Conservation (phyloP, 2,797 vertebrate genomes). For the Phoebastria nigripes region DNA sequence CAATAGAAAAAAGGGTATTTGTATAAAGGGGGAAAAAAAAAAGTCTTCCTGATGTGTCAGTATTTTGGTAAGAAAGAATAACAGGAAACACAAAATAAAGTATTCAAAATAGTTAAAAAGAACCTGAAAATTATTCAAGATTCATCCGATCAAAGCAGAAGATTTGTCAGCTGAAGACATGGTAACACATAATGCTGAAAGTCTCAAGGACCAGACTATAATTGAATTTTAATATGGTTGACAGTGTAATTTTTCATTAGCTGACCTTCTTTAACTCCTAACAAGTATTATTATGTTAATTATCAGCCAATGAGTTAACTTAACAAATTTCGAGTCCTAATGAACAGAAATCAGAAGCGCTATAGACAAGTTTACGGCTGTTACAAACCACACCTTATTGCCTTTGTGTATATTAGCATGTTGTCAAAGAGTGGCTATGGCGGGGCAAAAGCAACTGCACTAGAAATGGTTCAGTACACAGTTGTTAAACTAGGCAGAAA, state of each 20-base stretch:
- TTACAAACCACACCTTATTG: not conserved
- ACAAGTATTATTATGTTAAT: not conserved
- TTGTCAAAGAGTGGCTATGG: not conserved
- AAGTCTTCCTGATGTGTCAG: not conserved
- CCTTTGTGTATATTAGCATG: not conserved
- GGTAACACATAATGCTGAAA: not conserved
- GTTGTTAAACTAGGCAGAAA: not conserved
- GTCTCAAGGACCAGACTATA: not conserved
- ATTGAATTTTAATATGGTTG: not conserved
- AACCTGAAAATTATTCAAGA: not conserved
- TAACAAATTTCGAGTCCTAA: not conserved
- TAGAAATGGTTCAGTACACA: not conserved
- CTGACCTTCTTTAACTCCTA: not conserved
- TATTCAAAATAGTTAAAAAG: not conserved
- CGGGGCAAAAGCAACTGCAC: not conserved
- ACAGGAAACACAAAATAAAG: not conserved
- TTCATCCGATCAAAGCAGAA: not conserved
- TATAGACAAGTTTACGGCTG: not conserved
- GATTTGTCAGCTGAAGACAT: not conserved
- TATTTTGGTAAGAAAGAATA: not conserved
- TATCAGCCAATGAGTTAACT: not conserved
- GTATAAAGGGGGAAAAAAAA: not conserved
- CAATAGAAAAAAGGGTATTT: not conserved
- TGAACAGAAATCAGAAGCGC: not conserved
- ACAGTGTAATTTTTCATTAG: not conserved